These are phyloP conservation scores for Bruchidius siliquastri DNA, from an alignment of 2,888 invertebrate species.

Conservation along the genomic window DNA sequence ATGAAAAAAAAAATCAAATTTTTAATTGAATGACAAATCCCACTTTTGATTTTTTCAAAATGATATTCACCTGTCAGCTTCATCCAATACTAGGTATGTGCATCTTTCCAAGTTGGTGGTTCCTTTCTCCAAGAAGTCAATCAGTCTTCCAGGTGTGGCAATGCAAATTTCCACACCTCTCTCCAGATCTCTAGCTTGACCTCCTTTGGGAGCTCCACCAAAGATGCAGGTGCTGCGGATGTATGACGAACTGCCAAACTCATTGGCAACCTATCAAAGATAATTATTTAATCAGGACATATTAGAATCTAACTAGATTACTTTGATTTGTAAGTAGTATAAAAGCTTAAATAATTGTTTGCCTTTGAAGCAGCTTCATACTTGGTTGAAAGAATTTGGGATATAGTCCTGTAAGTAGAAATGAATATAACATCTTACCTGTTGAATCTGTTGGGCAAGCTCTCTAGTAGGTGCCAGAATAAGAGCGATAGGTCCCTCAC, in stretches of 20 bases:
- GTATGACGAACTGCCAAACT: constrained; percentile 77
- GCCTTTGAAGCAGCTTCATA: too few species aligned
- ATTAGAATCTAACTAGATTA: not conserved
- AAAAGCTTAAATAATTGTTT: too few species aligned
- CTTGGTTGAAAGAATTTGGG: too few species aligned
- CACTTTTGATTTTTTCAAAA: not conserved
- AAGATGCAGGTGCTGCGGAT: constrained; percentile 83
- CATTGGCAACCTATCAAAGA: constrained; percentile 55
- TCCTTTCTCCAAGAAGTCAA: constrained; percentile 76
- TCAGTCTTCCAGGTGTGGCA: constrained; percentile 84
- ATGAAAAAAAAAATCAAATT: too few species aligned
- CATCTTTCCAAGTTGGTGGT: constrained; percentile 65
- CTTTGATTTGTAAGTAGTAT: too few species aligned
- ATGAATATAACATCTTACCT: too few species aligned
- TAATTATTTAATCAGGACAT: not conserved
- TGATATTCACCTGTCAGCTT: constrained; percentile 63
- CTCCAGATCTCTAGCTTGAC: constrained; percentile 68
- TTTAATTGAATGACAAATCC: not conserved
- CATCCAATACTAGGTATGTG: constrained; percentile 85
- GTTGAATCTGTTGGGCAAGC: constrained; percentile 77
- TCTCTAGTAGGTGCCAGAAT: constrained; percentile 77
- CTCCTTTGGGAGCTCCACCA: constrained; percentile 88
- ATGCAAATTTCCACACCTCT: constrained; percentile 78
- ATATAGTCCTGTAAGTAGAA: too few species aligned
- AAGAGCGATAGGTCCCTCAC: constrained; percentile 80